Percentiles rank a stretch among this genome's conserved stretches.
Conservation (phyloP, 53 echinoderm and acorn worm genomes). For the Crossaster papposus region DNA sequence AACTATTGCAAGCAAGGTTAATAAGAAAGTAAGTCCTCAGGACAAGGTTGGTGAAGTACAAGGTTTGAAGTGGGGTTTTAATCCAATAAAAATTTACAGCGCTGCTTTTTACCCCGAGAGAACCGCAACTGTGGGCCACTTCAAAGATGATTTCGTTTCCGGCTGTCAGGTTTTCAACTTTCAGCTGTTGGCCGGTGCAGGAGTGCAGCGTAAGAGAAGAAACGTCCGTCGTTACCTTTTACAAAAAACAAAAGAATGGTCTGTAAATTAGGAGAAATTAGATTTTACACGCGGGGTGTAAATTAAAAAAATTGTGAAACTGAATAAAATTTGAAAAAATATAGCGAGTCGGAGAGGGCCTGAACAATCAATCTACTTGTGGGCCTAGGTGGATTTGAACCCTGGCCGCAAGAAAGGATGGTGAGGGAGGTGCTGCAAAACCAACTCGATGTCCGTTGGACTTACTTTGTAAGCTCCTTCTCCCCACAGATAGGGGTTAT, state of each 20-base stretch:
- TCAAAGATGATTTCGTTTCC: slow-evolving; percentile 65
- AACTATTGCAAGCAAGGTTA: no score
- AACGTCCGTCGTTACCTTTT: slow-evolving; percentile 80
- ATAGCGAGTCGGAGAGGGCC: no score
- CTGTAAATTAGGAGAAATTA: neutral
- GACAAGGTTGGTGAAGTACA: neutral
- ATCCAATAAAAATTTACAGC: neutral
- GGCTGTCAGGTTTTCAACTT: slow-evolving; percentile 64
- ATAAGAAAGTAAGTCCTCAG: no score
- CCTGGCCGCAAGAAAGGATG: no score
- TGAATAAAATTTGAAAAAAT: no score
- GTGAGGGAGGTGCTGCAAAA: neutral
- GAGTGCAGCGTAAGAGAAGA: slow-evolving; percentile 67
- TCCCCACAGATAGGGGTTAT: slow-evolving; percentile 87
- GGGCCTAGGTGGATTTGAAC: no score
- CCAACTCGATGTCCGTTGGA: neutral
- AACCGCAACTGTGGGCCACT: slow-evolving; percentile 39
- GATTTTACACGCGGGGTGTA: no score
- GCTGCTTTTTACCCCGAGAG: slow-evolving; percentile 4
- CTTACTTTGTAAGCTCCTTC: slow-evolving; percentile 69
- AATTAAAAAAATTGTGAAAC: neutral
- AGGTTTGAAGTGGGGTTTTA: neutral
- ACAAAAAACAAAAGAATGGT: neutral
- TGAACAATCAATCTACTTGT: no score
- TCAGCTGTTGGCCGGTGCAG: slow-evolving; percentile 47